These are phyloP conservation scores for Stenchaetothrips biformis DNA, from an alignment of 2,888 invertebrate genomes.

Conservation along the genomic window DNA sequence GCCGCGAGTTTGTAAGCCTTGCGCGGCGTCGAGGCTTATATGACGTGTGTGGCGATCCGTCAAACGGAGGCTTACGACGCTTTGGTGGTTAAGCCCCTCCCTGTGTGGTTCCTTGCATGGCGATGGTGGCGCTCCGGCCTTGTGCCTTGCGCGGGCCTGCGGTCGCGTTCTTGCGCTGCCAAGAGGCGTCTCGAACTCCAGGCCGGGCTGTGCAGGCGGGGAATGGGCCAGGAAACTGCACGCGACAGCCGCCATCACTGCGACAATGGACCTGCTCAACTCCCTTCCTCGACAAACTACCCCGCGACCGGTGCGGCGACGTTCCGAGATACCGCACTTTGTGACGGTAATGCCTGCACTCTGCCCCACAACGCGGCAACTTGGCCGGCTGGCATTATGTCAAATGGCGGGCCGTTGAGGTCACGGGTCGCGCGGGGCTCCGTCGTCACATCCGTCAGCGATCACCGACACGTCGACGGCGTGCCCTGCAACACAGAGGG, in stretches of 20 bases:
- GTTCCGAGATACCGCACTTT: slow-evolving; percentile 1
- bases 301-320: not conserved
- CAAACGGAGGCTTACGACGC: not conserved
- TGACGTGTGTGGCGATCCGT: slow-evolving; percentile 5
- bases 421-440: not conserved
- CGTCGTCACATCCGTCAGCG: not conserved
- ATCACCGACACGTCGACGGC: not conserved
- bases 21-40: not conserved
- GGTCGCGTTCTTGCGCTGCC: too few species aligned
- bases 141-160: too few species aligned
- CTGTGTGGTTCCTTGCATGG: not conserved
- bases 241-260: not conserved
- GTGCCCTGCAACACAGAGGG: too few species aligned
- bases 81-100: not conserved
- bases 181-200: too few species aligned
- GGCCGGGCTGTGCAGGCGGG: not conserved
- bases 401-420: not conserved
- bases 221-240: not conserved
- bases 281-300: not conserved
- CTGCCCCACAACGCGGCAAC: slow-evolving; percentile 4
- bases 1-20: not conserved
- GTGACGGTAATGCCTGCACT: slow-evolving; percentile 8
- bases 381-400: not conserved
- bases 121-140: too few species aligned
- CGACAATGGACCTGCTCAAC: not conserved